Evolutionary conservation across 2,888 invertebrate genomes (phyloP).

Genomic region (Noctua janthina): DNA sequence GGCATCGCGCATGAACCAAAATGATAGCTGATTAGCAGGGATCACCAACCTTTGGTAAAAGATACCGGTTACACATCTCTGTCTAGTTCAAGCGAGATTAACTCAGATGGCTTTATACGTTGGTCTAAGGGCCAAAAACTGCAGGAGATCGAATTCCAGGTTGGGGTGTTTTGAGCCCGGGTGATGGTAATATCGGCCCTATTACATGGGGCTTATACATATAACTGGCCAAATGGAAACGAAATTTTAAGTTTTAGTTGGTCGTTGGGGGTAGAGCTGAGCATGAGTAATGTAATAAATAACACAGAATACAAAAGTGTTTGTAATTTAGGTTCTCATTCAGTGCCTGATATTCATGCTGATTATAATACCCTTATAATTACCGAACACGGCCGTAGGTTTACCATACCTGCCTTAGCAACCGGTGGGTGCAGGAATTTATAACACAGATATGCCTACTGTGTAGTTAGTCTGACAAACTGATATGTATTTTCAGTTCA

Average conservation of each 20-base stretch:
- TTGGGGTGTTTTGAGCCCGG: too few species aligned
- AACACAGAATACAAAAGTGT: too few species aligned
- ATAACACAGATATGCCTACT: not conserved
- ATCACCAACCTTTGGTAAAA: slow-evolving; percentile 8
- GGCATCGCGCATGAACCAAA: slow-evolving; percentile 44
- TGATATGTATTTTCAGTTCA: slow-evolving; percentile 2
- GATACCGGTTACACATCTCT: not conserved
- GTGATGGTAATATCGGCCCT: too few species aligned
- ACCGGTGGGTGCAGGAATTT: slow-evolving; percentile 23
- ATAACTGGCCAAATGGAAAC: too few species aligned
- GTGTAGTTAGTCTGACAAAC: not conserved
- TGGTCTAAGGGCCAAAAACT: not conserved
- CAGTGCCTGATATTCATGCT: too few species aligned
- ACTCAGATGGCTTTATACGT: not conserved
- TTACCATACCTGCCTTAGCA: slow-evolving; percentile 12
- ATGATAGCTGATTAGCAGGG: slow-evolving; percentile 23
- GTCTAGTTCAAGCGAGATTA: not conserved
- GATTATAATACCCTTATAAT: too few species aligned
- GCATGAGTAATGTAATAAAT: too few species aligned
- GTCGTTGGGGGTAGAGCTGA: not conserved
- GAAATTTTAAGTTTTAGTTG: not conserved
- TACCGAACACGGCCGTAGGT: not conserved
- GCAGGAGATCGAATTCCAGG: too few species aligned
- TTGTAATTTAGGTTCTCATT: too few species aligned
- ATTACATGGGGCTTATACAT: too few species aligned